These are phyloP conservation scores for Coluber constrictor DNA, from an alignment of 2,797 vertebrate species.

Conservation along the genomic window DNA sequence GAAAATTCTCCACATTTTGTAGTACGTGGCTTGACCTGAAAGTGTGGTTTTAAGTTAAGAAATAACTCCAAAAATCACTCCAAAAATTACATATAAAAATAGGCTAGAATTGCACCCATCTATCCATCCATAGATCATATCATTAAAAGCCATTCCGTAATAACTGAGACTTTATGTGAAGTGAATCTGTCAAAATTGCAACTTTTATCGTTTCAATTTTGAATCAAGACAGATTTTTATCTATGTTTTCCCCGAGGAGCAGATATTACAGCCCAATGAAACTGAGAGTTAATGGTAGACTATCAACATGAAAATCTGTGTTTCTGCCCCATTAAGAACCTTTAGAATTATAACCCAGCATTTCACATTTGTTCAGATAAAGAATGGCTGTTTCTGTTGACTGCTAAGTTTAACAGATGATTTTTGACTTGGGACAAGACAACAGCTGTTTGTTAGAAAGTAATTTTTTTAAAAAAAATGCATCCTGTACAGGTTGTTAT, in stretches of 20 bases:
- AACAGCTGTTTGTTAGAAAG: constrained; percentile 32
- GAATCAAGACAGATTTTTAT: neutral
- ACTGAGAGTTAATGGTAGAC: constrained; percentile 42
- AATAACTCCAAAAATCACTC: neutral
- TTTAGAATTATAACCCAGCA: constrained; percentile 44
- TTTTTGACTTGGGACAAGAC: constrained; percentile 31
- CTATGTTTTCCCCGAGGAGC: neutral
- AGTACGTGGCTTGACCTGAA: neutral
- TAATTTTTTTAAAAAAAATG: neutral
- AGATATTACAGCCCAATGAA: constrained; percentile 36
- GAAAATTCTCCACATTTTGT: neutral
- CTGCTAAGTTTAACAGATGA: constrained; percentile 43
- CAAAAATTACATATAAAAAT: neutral
- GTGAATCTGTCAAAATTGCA: neutral
- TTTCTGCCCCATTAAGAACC: constrained; percentile 51
- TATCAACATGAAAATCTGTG: constrained; percentile 42
- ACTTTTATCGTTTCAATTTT: neutral
- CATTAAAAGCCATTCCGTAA: neutral
- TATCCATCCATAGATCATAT: neutral
- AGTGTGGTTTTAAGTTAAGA: neutral
- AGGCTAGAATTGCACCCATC: neutral
- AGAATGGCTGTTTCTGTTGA: constrained; percentile 49
- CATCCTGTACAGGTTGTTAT: constrained; percentile 22
- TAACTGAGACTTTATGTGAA: neutral
- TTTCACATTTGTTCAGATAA: constrained; percentile 45